Evolutionary conservation across 2,888 invertebrate species (phyloP), one percentile per base, ranked within the genome.

Genomic region (Drosophila prostipennis): DNA sequence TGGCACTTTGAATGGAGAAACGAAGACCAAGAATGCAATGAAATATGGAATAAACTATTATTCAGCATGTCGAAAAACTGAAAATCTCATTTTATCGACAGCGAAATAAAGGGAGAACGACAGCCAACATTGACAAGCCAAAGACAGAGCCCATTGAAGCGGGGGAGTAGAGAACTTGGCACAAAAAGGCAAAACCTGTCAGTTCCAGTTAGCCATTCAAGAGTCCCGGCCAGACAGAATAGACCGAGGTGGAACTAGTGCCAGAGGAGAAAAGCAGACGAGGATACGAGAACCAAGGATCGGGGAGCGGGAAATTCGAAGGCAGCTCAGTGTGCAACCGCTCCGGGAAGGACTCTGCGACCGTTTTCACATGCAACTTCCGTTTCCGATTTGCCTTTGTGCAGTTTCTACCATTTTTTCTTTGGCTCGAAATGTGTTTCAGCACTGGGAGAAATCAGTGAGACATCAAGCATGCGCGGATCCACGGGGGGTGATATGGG

Each of bases 351-450:
- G 55, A 57, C 70, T 65, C 49, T 51, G 60, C 61, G 70, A 61
- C 64, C 83, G 69, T 71, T 82, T 82, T 68, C 88, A 71, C 78
- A 82, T 86, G 89, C 80, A 82, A 78, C 89, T 87, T 86, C 89
- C 82, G 80, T 75, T 82, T 88, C 87, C 87, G 80, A 70, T 86
- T 73, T 73, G 83, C 77, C 77, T 85, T 87, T 87, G 80, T 80
- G 63, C 70, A 34, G 55, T 39, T 51, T 45, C 42, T 53, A 10
- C 51, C 34, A 14, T 23, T 59, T 48, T 58, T 42, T 36, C 46
- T 8, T 29, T 42, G 29, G 23, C 36, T 29, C 16, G 10, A 39
- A 32, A 45, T 46, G 16, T 69, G 59, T 6, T 36, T 19, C 5
- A 13, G 10, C 55, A 69, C 69, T 34, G 45, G 0, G 16, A 11